Evolutionary conservation across 2,888 invertebrate genomes (phyloP), one percentile per base, ranked within the genome.

Genomic region (Chorisops tibialis): DNA sequence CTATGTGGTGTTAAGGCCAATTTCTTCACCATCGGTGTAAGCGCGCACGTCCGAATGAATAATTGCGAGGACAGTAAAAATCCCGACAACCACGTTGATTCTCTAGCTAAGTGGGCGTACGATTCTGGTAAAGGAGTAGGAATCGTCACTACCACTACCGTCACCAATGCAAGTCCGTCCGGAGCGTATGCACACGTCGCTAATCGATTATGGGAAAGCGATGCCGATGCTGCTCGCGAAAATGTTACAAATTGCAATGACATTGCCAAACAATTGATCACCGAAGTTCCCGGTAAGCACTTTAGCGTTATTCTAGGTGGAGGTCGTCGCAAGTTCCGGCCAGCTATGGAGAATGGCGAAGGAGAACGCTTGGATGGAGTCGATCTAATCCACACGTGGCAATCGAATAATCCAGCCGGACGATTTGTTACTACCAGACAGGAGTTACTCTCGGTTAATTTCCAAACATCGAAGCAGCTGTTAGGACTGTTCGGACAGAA

Each of bases 281-380:
- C 81, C 60, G 80, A 81, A 12, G 80, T 82, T 18, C 86, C 89
- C 50, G 90, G 91, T 0, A 79, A 79, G 50, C 81, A 85, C 54
- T 81, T 88, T n/a, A 87, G 88, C 75, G 90, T 90, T 0, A 84
- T 91, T 43, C 78, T 91, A 73, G 92, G 91, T 0, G 91, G 91
- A 4, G 92, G 91, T 0, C 79, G 87, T 3, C 75, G 77, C 1
- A 83, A 86, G 67, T 84, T 92, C 66, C 73, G 86, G 1, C 86
- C 87, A 0, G n/a, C 12, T 5, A 74, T 78, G 4, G 73, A 70
- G 0, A 82, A 82, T 0, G 66, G 74, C 49, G 59, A 38, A 0
- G 88, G 90, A 0, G 76, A 78, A 59, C 77, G 90, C 14, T 70
- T 78, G n/a, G 90, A 90, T 70, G 82, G 82, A 0, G 71, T 80